Percentiles rank a stretch among this genome's conserved stretches.
Evolutionary conservation across 2,888 invertebrate species (phyloP).

Genomic region (Vandiemenella viatica): DNA sequence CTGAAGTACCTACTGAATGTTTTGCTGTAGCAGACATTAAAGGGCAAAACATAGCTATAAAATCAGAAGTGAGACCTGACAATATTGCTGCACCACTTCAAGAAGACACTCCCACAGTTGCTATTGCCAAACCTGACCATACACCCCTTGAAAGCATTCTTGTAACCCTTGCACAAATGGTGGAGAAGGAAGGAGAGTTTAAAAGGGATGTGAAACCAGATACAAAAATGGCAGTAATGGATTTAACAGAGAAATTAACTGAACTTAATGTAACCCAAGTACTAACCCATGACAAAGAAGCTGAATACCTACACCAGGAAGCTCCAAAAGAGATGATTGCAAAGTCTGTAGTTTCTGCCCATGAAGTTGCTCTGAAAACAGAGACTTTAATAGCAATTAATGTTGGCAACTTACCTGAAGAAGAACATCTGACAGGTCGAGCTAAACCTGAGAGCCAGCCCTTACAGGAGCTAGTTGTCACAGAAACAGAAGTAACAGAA

Average conservation of each 20-base stretch:
- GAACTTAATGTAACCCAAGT: conserved; percentile 26
- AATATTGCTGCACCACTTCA: conserved; percentile 26
- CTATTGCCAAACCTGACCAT: conserved; percentile 17
- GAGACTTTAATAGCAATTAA: conserved; percentile 16
- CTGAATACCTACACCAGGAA: conserved; percentile 19
- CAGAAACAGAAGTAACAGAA: conserved; percentile 18
- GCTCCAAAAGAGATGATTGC: conserved; percentile 15
- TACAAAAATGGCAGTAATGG: conserved; percentile 25
- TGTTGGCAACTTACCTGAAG: conserved; percentile 10
- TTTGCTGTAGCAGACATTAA: conserved; percentile 32
- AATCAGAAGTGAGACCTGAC: conserved; percentile 33
- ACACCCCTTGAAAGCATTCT: conserved; percentile 21
- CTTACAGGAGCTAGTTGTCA: conserved; percentile 15
- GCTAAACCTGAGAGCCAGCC: conserved; percentile 17
- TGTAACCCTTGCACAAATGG: conserved; percentile 18
- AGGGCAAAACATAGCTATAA: conserved; percentile 33
- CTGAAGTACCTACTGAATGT: conserved; percentile 26
- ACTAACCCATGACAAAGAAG: conserved; percentile 25
- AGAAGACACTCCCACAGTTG: conserved; percentile 21
- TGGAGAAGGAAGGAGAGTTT: conserved; percentile 19
- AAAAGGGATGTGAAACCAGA: conserved; percentile 25
- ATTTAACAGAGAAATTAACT: conserved; percentile 23
- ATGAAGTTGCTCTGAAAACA: conserved; percentile 15
- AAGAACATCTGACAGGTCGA: conserved; percentile 14
- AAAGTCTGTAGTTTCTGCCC: conserved; percentile 11